Evolutionary conservation across 2,888 invertebrate genomes (phyloP).

Genomic region (Eupithecia exiguata): DNA sequence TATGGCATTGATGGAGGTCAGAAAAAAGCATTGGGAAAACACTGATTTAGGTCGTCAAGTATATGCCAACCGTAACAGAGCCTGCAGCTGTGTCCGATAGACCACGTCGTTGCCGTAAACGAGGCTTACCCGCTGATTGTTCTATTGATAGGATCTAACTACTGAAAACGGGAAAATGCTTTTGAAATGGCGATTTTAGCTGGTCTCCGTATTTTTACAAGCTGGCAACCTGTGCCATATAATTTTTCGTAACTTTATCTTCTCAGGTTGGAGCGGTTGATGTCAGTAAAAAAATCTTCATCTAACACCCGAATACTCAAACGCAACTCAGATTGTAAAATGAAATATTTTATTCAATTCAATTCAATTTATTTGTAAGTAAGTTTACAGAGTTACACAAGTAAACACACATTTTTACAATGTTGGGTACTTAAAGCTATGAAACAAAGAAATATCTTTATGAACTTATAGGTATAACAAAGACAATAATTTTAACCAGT

Average conservation of each 20-base stretch:
- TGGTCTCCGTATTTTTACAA: neutral
- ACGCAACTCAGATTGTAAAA: neutral
- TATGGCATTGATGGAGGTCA: neutral
- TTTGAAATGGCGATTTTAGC: neutral
- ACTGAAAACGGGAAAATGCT: conserved; percentile 9
- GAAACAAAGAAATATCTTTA: no score
- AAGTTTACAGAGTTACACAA: no score
- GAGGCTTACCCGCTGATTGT: conserved; percentile 35
- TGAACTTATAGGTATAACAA: no score
- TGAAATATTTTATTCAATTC: no score
- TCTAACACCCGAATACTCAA: neutral
- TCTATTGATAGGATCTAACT: conserved; percentile 21
- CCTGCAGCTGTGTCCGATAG: conserved; percentile 42
- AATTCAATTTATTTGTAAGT: no score
- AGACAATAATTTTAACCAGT: no score
- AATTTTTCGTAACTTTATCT: neutral
- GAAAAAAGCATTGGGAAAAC: neutral
- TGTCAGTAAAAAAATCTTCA: neutral
- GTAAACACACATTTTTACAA: no score
- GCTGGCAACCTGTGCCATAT: neutral
- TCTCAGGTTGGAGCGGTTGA: neutral
- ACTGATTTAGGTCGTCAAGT: neutral
- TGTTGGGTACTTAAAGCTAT: no score
- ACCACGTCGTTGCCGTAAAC: conserved; percentile 34
- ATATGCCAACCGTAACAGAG: conserved; percentile 10